Percentiles rank a stretch among this genome's conserved stretches.
phyloP scores from a whole-genome alignment of 2,797 vertebrate genomes.

The Gymnoscopelus braueri region DNA sequence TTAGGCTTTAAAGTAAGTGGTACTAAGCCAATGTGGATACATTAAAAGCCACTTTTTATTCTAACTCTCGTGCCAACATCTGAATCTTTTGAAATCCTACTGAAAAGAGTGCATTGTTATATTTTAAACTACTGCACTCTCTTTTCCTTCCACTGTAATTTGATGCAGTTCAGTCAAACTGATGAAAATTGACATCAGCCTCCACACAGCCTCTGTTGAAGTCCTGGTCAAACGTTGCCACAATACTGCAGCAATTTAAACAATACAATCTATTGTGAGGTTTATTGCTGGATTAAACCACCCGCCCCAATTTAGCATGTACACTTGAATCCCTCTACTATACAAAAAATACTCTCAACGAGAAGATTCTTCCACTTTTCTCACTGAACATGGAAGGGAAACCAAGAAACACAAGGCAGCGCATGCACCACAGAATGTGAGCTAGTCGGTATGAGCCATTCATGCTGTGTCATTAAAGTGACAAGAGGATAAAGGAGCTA shows the following conservation, averaged over 20 bases:
- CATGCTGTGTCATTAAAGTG: conserved; percentile 47
- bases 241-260: conserved; percentile 46
- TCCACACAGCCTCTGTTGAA: conserved; percentile 48
- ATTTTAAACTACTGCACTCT: conserved; percentile 10
- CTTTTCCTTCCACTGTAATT: conserved; percentile 32
- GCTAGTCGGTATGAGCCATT: conserved; percentile 22
- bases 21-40: too few species aligned
- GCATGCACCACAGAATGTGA: conserved; percentile 5
- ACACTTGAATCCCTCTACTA: conserved; percentile 33
- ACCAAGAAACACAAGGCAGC: conserved; percentile 9
- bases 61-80: conserved; percentile 24
- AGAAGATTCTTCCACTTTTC: background rate
- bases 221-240: conserved; percentile 53
- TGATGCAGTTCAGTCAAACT: conserved; percentile 29
- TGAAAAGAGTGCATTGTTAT: conserved; percentile 30
- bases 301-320: conserved; percentile 1
- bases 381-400: conserved; percentile 26
- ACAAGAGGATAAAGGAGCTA: conserved; percentile 58
- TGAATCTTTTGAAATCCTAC: conserved; percentile 52
- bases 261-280: conserved; percentile 55
- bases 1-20: too few species aligned
- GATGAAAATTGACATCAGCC: conserved; percentile 19
- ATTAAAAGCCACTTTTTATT: conserved; percentile 20
- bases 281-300: conserved; percentile 49
- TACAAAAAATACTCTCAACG: conserved; percentile 11